A percentile compares a stretch with the other conserved stretches of the same genome.
phyloP scores from a whole-genome alignment of 1,140 invertebrate genomes.

The Drosophila biarmipes region DNA sequence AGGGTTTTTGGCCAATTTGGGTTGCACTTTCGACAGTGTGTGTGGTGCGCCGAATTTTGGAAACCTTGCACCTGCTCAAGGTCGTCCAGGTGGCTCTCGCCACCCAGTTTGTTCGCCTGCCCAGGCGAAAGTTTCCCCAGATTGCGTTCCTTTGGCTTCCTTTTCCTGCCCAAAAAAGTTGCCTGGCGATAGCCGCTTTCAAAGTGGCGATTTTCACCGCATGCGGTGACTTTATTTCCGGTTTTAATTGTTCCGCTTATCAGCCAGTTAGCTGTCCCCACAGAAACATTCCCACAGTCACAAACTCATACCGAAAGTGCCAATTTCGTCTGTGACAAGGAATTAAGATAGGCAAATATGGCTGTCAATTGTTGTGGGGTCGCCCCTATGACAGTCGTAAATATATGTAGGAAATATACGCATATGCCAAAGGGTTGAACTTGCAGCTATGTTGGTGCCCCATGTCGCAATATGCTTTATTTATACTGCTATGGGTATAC shows the following conservation, averaged over 20 bases:
- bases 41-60: conserved; percentile 13
- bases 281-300: conserved; percentile 31
- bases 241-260: conserved; percentile 71
- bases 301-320: conserved; percentile 46
- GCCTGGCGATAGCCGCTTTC: conserved; percentile 36
- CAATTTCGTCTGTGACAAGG: conserved; percentile 75
- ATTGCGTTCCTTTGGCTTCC: neutral
- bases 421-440: conserved; percentile 21
- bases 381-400: conserved; percentile 64
- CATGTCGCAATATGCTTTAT: conserved; percentile 34
- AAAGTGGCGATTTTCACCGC: conserved; percentile 35
- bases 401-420: too few relatives aligned
- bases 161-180: conserved; percentile 7
- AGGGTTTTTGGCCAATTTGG: conserved; percentile 13
- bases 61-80: conserved; percentile 57
- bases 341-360: conserved; percentile 75
- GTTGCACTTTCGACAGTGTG: conserved; percentile 1
- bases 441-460: conserved; percentile 35
- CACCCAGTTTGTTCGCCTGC: conserved; percentile 20
- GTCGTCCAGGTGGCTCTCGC: conserved; percentile 36
- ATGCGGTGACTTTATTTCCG: conserved; percentile 45
- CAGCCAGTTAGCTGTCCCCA: conserved; percentile 64
- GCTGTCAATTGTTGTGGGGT: conserved; percentile 64
- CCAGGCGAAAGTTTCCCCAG: conserved; percentile 11
- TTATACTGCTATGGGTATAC: neutral